A percentile compares a stretch with the other conserved stretches of the same genome.
Evolutionary conservation across 2,888 invertebrate genomes (phyloP).

Genomic region (Hybos culiciformis): DNA sequence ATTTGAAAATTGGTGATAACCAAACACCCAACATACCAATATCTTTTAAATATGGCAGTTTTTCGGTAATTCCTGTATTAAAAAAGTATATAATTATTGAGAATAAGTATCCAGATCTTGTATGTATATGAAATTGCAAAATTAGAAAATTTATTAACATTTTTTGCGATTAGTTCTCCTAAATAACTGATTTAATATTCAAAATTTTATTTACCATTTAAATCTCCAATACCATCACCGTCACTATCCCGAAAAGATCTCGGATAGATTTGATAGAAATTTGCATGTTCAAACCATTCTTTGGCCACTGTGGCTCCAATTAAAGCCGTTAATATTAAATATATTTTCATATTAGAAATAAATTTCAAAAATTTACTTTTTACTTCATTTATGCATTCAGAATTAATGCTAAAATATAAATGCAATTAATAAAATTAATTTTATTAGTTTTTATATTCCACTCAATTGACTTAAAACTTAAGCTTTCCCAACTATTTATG

Average conservation of each 20-base stretch:
- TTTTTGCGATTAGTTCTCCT: neutral
- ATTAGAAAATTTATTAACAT: too few relatives aligned
- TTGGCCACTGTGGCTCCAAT: conserved; percentile 11
- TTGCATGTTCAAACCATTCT: conserved; percentile 32
- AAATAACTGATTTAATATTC: too few relatives aligned
- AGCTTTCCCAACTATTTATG: too few relatives aligned
- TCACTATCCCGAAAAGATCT: conserved; percentile 67
- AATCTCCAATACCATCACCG: conserved; percentile 57
- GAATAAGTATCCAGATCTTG: neutral
- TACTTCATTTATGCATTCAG: too few relatives aligned
- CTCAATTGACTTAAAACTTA: too few relatives aligned
- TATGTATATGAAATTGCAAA: neutral
- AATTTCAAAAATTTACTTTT: too few relatives aligned
- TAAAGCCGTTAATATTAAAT: conserved; percentile 3
- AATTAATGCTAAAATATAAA: too few relatives aligned
- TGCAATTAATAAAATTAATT: neutral
- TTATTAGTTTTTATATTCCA: neutral
- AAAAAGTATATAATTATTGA: neutral
- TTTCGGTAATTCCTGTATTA: conserved; percentile 43
- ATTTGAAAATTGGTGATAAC: conserved; percentile 61
- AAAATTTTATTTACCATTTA: conserved; percentile 37
- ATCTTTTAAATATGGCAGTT: conserved; percentile 49
- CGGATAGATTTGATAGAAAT: conserved; percentile 67
- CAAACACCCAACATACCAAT: conserved; percentile 54
- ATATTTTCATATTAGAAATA: conserved; percentile 5